Evolutionary conservation across 2,113 vertebrate species (phyloP).

Genomic region (Gymnobelideus leadbeateri): DNA sequence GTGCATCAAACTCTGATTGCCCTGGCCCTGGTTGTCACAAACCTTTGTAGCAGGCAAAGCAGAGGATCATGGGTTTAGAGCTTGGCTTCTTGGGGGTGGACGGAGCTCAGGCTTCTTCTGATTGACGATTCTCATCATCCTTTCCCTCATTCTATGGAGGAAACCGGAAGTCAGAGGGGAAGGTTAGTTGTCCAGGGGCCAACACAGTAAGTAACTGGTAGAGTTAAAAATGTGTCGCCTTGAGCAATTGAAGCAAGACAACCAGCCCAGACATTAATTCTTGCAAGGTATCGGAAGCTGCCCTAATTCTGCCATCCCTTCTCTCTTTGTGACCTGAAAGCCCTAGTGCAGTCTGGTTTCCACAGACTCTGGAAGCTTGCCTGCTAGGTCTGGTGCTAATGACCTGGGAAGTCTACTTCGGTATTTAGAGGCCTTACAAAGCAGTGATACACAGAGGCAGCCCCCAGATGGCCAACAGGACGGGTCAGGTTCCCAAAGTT

Average conservation of each 20-base stretch:
- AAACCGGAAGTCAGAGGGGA: background rate
- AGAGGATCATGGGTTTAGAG: no score
- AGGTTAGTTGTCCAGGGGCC: no score
- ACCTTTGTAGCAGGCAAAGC: no score
- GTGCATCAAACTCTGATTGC: background rate
- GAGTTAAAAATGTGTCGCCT: background rate
- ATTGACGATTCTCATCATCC: background rate
- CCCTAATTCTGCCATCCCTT: background rate
- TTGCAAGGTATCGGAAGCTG: background rate
- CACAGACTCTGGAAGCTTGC: background rate
- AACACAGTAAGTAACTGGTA: no score
- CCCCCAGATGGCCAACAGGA: background rate
- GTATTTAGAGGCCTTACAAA: background rate
- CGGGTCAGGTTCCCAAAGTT: background rate
- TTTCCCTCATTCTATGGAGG: background rate
- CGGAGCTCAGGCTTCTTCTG: background rate
- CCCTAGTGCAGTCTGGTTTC: background rate
- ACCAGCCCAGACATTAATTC: background rate
- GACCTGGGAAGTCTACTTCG: background rate
- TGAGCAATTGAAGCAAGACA: background rate
- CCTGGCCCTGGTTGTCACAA: no score
- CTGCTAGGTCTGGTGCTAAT: background rate
- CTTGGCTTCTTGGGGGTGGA: no score
- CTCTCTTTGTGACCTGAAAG: background rate
- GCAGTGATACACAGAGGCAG: background rate